Conservation (phyloP, 2,113 vertebrate genomes). For the Cnemophilus loriae region DNA sequence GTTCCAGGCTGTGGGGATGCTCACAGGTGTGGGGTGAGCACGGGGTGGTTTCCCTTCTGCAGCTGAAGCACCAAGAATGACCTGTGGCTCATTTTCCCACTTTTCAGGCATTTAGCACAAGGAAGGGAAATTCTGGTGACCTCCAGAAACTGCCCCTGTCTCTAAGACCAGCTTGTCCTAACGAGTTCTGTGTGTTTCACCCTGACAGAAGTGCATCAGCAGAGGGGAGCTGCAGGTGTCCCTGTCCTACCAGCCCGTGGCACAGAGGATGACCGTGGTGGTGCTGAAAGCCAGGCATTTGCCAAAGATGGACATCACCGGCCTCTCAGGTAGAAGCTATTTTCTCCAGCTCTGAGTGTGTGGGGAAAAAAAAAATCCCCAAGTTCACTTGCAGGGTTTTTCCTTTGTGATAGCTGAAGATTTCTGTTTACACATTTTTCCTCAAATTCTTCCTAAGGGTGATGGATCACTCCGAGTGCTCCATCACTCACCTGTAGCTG, state of each 20-base stretch:
- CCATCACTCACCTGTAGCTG: fast-evolving
- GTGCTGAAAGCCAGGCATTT: constrained; percentile 94
- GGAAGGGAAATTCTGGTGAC: not conserved
- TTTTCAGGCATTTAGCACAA: too few species aligned
- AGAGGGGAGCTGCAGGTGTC: constrained; percentile 93
- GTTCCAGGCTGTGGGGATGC: not conserved
- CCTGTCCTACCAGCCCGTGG: constrained; percentile 93
- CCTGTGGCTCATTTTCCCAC: not conserved
- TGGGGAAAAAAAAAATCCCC: not conserved
- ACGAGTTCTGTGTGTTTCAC: not conserved
- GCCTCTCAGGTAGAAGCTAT: constrained; percentile 96
- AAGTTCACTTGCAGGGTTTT: not conserved
- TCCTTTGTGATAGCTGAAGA: too few species aligned
- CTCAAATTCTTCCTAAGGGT: not conserved
- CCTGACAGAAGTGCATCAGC: constrained; percentile 80
- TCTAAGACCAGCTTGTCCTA: not conserved
- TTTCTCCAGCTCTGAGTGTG: constrained; percentile 37
- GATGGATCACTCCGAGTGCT: fast-evolving
- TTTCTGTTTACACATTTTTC: fast-evolving
- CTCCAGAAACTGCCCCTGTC: not conserved
- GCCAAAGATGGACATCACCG: constrained; percentile 96
- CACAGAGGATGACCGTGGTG: constrained; percentile 93
- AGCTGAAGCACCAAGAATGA: fast-evolving
- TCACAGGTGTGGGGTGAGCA: fast-evolving
- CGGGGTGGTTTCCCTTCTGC: not conserved